A percentile compares a stretch with the other conserved stretches of the same genome.
Conservation (phyloP, 2,888 invertebrate species). For the Nemapogon koenigi region DNA sequence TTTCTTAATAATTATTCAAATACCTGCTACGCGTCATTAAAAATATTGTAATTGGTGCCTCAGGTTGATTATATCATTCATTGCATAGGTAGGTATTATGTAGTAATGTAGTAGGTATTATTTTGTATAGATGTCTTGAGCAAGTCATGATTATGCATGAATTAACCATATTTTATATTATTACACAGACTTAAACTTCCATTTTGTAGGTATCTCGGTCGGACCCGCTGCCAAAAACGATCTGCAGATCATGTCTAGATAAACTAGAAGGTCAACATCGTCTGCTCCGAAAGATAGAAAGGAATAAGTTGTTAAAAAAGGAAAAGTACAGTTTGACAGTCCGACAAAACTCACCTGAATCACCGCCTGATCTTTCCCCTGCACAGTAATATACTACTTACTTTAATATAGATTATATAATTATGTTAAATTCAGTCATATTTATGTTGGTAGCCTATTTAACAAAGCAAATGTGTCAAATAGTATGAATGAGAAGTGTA, state of each 20-base stretch:
- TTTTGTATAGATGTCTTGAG: constrained; percentile 1
- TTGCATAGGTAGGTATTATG: too few relatives aligned
- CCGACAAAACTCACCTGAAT: too few relatives aligned
- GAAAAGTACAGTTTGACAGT: too few relatives aligned
- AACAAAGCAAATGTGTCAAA: too few relatives aligned
- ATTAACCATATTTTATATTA: not conserved
- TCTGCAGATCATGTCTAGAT: constrained; percentile 66
- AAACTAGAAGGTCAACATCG: constrained; percentile 66
- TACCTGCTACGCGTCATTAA: too few relatives aligned
- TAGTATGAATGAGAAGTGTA: too few relatives aligned
- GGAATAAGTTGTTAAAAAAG: too few relatives aligned
- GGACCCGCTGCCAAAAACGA: constrained; percentile 75
- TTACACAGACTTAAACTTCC: constrained; percentile 6
- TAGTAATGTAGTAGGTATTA: not conserved
- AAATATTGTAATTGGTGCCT: too few relatives aligned
- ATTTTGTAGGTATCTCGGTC: constrained; percentile 63
- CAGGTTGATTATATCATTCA: too few relatives aligned
- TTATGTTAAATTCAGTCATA: not conserved
- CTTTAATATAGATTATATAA: too few relatives aligned
- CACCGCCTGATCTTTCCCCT: not conserved
- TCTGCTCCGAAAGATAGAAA: constrained; percentile 49
- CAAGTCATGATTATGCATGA: not conserved
- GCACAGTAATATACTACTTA: not conserved
- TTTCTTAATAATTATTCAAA: not conserved
- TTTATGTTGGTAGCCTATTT: too few relatives aligned